Conservation (phyloP, 2,888 invertebrate genomes). For the Lottia scabra region DNA sequence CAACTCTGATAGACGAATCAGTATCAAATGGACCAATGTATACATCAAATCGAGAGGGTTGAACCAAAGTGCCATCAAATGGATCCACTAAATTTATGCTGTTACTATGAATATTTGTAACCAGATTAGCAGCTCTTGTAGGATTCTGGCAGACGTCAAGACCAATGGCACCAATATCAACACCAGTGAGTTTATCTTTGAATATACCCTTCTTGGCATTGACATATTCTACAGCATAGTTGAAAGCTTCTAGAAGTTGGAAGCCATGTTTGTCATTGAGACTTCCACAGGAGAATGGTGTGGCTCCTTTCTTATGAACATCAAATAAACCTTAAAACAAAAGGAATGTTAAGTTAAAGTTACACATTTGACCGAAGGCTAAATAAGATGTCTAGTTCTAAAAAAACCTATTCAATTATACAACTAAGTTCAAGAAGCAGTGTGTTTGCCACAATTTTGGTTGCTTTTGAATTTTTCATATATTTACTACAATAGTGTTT, state of each 20-base stretch:
- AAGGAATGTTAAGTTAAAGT: not conserved
- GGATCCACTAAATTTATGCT: conserved; percentile 39
- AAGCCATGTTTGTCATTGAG: conserved; percentile 60
- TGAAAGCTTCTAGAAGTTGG: conserved; percentile 63
- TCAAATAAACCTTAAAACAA: conserved; percentile 61
- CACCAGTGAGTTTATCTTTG: conserved; percentile 37
- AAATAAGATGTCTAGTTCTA: too few relatives aligned
- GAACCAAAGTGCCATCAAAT: conserved; percentile 30
- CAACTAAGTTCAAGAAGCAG: too few relatives aligned
- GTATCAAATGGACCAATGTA: conserved; percentile 60
- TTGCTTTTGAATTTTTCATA: too few relatives aligned
- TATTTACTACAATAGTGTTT: too few relatives aligned
- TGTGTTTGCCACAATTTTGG: too few relatives aligned
- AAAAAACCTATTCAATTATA: too few relatives aligned
- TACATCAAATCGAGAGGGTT: conserved; percentile 45
- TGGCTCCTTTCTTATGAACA: conserved; percentile 55
- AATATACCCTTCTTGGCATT: conserved; percentile 59
- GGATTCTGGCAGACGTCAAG: conserved; percentile 62
- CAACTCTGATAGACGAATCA: conserved; percentile 54
- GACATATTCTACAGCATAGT: conserved; percentile 61
- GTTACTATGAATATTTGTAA: conserved; percentile 62
- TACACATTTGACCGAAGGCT: too few relatives aligned
- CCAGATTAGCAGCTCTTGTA: conserved; percentile 57
- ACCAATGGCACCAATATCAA: conserved; percentile 55
- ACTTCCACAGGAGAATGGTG: conserved; percentile 61